Evolutionary conservation across 2,797 vertebrate genomes (phyloP).

Genomic region (Argya squamiceps): DNA sequence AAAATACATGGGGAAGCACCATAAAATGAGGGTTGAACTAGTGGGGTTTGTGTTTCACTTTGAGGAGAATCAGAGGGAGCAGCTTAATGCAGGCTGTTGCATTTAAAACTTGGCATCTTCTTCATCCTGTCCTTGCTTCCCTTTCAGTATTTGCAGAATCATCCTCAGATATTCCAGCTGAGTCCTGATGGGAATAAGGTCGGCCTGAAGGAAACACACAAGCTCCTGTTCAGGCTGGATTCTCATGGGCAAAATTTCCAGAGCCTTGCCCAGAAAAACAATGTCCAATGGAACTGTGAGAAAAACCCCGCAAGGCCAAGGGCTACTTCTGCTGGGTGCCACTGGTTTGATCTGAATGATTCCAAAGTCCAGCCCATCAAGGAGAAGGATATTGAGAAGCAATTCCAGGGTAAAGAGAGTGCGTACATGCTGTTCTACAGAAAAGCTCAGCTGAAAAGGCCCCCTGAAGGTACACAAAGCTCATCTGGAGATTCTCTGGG

Average conservation of each 20-base stretch:
- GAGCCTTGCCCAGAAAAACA: background rate
- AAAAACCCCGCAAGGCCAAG: background rate
- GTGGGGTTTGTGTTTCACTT: background rate
- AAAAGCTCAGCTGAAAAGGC: constrained; percentile 85
- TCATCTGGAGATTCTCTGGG: background rate
- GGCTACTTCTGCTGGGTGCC: constrained; percentile 50
- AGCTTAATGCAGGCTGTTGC: background rate
- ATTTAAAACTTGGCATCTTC: background rate
- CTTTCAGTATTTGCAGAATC: constrained; percentile 87
- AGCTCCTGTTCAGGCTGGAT: constrained; percentile 26
- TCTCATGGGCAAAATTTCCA: constrained; percentile 4
- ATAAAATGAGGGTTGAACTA: background rate
- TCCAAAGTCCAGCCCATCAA: constrained; percentile 87
- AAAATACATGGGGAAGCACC: background rate
- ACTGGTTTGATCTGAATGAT: constrained; percentile 98
- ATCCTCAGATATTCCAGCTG: constrained; percentile 86
- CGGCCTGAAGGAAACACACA: constrained; percentile 73
- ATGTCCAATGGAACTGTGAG: constrained; percentile 11
- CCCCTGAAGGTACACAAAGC: constrained; percentile 80
- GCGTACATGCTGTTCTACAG: constrained; percentile 99
- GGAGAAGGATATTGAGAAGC: constrained; percentile 90
- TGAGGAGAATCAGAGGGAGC: background rate
- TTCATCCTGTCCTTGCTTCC: background rate
- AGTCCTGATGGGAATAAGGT: constrained; percentile 83
- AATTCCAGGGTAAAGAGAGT: constrained; percentile 97